These are phyloP conservation scores for Coturnix japonica DNA, from an alignment of 2,113 vertebrate species.

Conservation along the genomic window DNA sequence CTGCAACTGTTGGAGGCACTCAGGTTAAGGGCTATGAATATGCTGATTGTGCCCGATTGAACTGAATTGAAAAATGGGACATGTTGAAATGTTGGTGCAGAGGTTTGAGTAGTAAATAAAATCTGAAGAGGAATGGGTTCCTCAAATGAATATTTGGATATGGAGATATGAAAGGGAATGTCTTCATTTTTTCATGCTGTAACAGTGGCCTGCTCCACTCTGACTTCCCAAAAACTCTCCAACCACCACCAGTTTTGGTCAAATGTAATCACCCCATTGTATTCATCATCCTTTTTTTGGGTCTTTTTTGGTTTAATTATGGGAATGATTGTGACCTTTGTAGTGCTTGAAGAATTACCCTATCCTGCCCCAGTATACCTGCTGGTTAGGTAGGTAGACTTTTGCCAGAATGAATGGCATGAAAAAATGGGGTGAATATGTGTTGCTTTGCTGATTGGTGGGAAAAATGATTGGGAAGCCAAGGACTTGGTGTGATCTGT, in stretches of 20 bases:
- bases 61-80: background rate
- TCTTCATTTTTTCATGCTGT: background rate
- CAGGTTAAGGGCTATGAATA: background rate
- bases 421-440: background rate
- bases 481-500: background rate
- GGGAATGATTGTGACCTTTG: background rate
- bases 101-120: background rate
- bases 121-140: background rate
- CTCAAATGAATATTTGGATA: too few species aligned
- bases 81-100: background rate
- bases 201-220: background rate
- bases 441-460: background rate
- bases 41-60: background rate
- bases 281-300: background rate
- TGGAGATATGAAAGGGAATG: background rate
- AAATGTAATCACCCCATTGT: background rate
- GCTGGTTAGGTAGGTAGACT: background rate
- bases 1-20: background rate
- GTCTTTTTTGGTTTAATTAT: background rate
- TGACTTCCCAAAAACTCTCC: background rate
- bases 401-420: background rate
- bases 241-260: background rate
- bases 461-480: background rate
- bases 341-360: background rate
- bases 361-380: rapidly evolving